Percentiles rank a stretch among this genome's conserved stretches.
Evolutionary conservation across 2,888 invertebrate species (phyloP).

Genomic region (Julus scanicus): DNA sequence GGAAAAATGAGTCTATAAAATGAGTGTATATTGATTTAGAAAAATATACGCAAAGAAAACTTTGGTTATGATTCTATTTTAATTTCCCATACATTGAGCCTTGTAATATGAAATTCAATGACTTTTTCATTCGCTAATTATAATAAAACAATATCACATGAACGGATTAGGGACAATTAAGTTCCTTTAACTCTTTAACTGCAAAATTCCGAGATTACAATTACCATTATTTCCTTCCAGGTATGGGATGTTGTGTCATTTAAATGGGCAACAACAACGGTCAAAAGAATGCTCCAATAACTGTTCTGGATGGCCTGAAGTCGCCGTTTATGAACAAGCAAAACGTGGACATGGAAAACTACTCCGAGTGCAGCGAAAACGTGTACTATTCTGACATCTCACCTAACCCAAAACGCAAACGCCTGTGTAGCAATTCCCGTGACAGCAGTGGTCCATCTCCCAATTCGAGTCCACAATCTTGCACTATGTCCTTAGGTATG

Average conservation of each 20-base stretch:
- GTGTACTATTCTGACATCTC: conserved; percentile 41
- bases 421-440: background rate
- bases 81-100: no score
- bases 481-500: background rate
- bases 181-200: no score
- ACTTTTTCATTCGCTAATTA: no score
- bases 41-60: no score
- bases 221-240: background rate
- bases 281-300: background rate
- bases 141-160: no score
- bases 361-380: conserved; percentile 7
- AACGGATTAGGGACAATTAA: no score
- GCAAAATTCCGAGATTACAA: background rate
- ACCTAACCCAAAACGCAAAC: conserved; percentile 14
- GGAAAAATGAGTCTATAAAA: no score
- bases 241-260: background rate
- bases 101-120: no score
- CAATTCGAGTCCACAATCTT: background rate
- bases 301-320: background rate
- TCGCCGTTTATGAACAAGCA: background rate
- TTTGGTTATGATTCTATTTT: no score
- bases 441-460: background rate
- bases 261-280: conserved; percentile 19
- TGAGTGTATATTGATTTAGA: no score
- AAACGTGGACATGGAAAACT: conserved; percentile 19